Percentiles rank a stretch among this genome's conserved stretches.
These are phyloP conservation scores for Periophthalmus magnuspinnatus DNA, from an alignment of 2,797 vertebrate genomes.

Conservation along the genomic window DNA sequence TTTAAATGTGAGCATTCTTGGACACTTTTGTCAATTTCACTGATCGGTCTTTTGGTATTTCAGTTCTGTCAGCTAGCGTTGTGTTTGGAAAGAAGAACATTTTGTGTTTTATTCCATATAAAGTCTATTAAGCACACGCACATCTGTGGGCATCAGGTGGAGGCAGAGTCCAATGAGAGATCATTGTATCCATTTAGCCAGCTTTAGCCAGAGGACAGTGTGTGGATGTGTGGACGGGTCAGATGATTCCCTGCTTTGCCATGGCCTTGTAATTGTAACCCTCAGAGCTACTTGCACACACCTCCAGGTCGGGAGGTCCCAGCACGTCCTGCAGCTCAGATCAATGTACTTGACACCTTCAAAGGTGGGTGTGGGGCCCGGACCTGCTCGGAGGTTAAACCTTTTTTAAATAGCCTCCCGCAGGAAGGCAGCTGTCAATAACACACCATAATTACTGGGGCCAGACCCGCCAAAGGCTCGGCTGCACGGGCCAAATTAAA, in stretches of 20 bases:
- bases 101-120: background rate
- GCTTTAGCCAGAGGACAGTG: conserved; percentile 72
- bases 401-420: conserved; percentile 90
- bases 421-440: conserved; percentile 89
- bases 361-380: conserved; percentile 82
- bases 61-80: background rate
- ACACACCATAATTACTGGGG: conserved; percentile 88
- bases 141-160: conserved; percentile 62
- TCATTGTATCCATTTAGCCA: conserved; percentile 47
- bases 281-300: conserved; percentile 67
- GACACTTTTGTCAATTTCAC: background rate
- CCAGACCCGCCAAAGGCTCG: conserved; percentile 75
- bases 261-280: conserved; percentile 76
- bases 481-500: conserved; percentile 81
- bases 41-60: background rate
- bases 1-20: too few species aligned
- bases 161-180: conserved; percentile 54
- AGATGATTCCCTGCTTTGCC: conserved; percentile 54
- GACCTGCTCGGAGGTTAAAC: conserved; percentile 91
- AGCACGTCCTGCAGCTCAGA: conserved; percentile 86
- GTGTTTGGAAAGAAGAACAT: background rate
- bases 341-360: conserved; percentile 91
- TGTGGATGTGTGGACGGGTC: conserved; percentile 63
- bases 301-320: conserved; percentile 82
- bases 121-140: background rate